phyloP scores from a whole-genome alignment of 2,888 invertebrate species.

The Dyspetes luteomarginatus region DNA sequence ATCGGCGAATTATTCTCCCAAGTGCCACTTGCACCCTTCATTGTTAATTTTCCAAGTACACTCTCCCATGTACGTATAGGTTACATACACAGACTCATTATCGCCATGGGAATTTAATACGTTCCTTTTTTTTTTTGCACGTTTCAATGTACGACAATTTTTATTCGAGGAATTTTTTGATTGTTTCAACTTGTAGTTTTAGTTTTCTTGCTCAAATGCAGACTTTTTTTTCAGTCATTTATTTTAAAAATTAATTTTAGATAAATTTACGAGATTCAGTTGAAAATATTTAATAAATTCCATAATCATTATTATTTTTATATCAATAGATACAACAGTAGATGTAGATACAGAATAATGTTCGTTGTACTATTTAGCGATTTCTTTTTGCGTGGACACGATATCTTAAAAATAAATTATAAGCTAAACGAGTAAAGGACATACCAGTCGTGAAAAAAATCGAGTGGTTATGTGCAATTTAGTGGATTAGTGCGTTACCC shows the following conservation, averaged over 20 bases:
- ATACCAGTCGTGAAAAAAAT: too few species aligned
- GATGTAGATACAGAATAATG: too few species aligned
- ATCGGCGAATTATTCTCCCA: conserved; percentile 48
- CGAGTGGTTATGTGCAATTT: too few species aligned
- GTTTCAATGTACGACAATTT: not conserved
- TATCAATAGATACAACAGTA: too few species aligned
- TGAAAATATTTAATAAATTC: too few species aligned
- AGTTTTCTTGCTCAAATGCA: not conserved
- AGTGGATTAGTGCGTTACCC: too few species aligned
- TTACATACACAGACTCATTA: not conserved
- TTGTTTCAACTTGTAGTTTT: not conserved
- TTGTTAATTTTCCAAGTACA: conserved; percentile 51
- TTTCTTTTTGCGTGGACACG: too few species aligned
- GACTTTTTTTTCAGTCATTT: too few species aligned
- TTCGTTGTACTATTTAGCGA: too few species aligned
- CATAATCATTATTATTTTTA: too few species aligned
- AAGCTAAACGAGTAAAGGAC: too few species aligned
- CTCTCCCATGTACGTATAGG: not conserved
- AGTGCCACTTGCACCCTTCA: conserved; percentile 57
- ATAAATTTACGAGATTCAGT: not conserved
- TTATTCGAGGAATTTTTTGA: not conserved
- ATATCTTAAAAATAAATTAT: too few species aligned
- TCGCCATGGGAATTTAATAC: conserved; percentile 5
- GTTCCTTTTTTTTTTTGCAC: not conserved
- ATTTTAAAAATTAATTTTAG: not conserved